Evolutionary conservation across 2,113 vertebrate species (phyloP).

Genomic region (Lepisosteus oculatus): DNA sequence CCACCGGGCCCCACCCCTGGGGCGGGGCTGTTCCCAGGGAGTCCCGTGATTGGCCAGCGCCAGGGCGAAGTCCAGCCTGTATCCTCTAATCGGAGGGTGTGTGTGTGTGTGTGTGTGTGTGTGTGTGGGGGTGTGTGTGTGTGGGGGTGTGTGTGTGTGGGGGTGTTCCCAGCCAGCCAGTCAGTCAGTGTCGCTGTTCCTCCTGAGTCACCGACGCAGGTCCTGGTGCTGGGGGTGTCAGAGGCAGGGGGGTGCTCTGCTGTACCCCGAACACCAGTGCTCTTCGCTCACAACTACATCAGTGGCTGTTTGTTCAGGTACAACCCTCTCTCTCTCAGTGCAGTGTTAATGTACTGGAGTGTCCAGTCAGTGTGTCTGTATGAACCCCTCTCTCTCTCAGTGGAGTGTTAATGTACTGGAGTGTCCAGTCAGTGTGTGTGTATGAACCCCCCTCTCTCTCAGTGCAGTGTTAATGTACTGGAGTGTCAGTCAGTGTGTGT

Average conservation of each 20-base stretch:
- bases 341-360: too few species aligned
- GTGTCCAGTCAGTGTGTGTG: too few species aligned
- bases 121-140: neutral
- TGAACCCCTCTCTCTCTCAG: too few species aligned
- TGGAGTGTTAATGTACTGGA: too few species aligned
- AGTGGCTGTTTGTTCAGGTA: slow-evolving; percentile 64
- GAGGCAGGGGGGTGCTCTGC: slow-evolving; percentile 47
- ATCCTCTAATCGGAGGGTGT: slow-evolving; percentile 43
- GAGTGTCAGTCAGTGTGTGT: too few species aligned
- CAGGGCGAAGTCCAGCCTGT: slow-evolving; percentile 42
- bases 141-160: neutral
- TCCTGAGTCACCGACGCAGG: slow-evolving; percentile 44
- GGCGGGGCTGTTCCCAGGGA: slow-evolving; percentile 45
- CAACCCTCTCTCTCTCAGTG: neutral
- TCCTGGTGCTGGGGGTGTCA: slow-evolving; percentile 45
- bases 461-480: too few species aligned
- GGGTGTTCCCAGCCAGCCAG: neutral
- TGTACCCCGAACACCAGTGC: slow-evolving; percentile 37
- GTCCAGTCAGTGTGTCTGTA: too few species aligned
- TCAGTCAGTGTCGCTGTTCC: slow-evolving; percentile 24
- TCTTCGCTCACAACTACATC: slow-evolving; percentile 55
- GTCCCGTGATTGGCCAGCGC: slow-evolving; percentile 50
- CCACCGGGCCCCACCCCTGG: slow-evolving; percentile 16
- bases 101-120: neutral
- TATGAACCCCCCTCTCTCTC: too few species aligned